Evolutionary conservation across 2,113 vertebrate genomes (phyloP).

Genomic region (Fukomys damarensis): DNA sequence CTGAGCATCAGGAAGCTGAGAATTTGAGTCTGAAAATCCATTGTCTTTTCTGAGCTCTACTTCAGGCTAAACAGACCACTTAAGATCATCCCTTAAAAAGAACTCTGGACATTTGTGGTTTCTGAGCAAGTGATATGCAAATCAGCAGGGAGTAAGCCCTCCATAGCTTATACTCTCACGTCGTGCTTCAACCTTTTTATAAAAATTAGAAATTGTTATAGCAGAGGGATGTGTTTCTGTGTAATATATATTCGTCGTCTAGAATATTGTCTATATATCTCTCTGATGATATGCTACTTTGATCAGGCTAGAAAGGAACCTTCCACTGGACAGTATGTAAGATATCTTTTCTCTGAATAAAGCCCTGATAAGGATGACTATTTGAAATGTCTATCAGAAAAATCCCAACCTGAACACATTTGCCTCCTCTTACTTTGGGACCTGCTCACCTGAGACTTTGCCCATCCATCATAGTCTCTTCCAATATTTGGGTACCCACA

Average conservation of each 20-base stretch:
- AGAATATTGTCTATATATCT: not conserved
- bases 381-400: not conserved
- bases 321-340: not conserved
- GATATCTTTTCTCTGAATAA: not conserved
- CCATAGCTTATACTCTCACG: not conserved
- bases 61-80: not conserved
- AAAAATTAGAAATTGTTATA: not conserved
- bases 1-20: not conserved
- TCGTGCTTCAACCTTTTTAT: not conserved
- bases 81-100: not conserved
- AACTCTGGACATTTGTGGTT: not conserved
- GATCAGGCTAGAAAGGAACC: not conserved
- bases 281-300: not conserved
- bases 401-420: not conserved
- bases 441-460: not conserved
- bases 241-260: too few species aligned
- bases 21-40: not conserved
- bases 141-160: not conserved
- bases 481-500: not conserved
- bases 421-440: not conserved
- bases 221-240: not conserved
- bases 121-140: not conserved
- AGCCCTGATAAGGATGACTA: not conserved
- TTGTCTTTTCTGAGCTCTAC: not conserved
- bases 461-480: not conserved